Percentiles rank a stretch among this genome's conserved stretches.
Conservation (phyloP, 2,797 vertebrate genomes). For the Pipistrellus pygmaeus region DNA sequence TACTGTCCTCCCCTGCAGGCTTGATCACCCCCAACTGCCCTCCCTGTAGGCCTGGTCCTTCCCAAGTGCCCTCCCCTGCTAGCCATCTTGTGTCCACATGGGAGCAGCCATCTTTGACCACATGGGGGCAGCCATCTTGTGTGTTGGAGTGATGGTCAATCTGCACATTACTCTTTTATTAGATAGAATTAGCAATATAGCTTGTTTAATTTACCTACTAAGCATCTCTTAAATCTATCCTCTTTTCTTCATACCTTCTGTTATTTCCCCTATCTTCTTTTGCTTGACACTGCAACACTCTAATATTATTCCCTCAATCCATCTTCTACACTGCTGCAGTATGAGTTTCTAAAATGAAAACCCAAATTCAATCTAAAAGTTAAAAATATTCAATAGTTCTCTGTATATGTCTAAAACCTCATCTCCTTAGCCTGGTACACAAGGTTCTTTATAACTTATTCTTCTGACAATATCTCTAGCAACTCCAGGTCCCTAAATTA, state of each 20-base stretch:
- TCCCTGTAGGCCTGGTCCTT: no score
- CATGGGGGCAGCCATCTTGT: no score
- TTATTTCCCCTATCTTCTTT: conserved; percentile 48
- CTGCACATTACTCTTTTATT: no score
- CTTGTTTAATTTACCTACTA: background rate
- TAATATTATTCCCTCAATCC: conserved; percentile 60
- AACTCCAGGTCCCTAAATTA: background rate
- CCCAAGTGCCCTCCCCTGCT: no score
- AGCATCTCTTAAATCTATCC: conserved; percentile 57
- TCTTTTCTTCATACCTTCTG: background rate
- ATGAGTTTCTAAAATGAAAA: conserved; percentile 67
- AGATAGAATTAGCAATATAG: conserved; percentile 22
- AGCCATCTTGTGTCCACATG: no score
- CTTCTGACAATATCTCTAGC: background rate
- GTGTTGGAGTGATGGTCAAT: no score
- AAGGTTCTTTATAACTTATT: background rate
- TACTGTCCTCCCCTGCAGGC: no score
- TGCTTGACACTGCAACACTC: conserved; percentile 13
- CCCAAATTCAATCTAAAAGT: conserved; percentile 45
- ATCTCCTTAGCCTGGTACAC: background rate
- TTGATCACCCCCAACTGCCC: no score
- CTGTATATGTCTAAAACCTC: background rate
- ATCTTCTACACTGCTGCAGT: conserved; percentile 19
- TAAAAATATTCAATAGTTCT: conserved; percentile 67
- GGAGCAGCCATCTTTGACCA: no score